Evolutionary conservation across 1,140 invertebrate species (phyloP).

Genomic region (Heliothis virescens): DNA sequence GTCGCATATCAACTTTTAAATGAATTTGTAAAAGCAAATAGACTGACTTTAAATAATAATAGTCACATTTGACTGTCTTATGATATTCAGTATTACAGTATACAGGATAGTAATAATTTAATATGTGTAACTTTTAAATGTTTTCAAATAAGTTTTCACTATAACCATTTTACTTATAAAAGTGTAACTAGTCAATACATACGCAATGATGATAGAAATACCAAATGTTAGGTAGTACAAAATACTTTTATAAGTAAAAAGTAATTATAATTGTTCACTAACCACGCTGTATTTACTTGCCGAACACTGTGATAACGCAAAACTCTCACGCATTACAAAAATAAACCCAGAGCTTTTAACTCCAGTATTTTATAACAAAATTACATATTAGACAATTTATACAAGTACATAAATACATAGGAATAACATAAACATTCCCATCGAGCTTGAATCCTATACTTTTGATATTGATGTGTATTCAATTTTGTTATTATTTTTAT

Average conservation of each 20-base stretch:
- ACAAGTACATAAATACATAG: constrained; percentile 48
- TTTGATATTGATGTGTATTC: constrained; percentile 58
- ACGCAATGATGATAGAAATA: background rate
- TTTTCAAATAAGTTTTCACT: constrained; percentile 41
- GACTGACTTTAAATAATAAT: constrained; percentile 58
- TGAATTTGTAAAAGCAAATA: constrained; percentile 54
- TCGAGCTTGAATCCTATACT: constrained; percentile 63
- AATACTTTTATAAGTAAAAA: constrained; percentile 23
- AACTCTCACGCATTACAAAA: constrained; percentile 58
- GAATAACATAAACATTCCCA: constrained; percentile 55
- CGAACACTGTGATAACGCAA: constrained; percentile 68
- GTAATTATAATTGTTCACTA: constrained; percentile 19
- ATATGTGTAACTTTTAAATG: constrained; percentile 41
- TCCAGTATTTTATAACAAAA: constrained; percentile 30
- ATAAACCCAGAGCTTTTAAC: constrained; percentile 41
- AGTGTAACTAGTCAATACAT: constrained; percentile 5
- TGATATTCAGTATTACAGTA: constrained; percentile 60
- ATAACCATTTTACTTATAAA: constrained; percentile 24
- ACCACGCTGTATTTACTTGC: constrained; percentile 65
- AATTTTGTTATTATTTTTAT: constrained; percentile 58
- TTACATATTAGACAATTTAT: constrained; percentile 60
- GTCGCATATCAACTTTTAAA: constrained; percentile 61
- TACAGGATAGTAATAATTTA: constrained; percentile 40
- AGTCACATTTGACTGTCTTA: constrained; percentile 51
- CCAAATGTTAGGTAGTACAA: background rate